Evolutionary conservation across 1,140 invertebrate species (phyloP).

Genomic region (Anoplolepis gracilipes): DNA sequence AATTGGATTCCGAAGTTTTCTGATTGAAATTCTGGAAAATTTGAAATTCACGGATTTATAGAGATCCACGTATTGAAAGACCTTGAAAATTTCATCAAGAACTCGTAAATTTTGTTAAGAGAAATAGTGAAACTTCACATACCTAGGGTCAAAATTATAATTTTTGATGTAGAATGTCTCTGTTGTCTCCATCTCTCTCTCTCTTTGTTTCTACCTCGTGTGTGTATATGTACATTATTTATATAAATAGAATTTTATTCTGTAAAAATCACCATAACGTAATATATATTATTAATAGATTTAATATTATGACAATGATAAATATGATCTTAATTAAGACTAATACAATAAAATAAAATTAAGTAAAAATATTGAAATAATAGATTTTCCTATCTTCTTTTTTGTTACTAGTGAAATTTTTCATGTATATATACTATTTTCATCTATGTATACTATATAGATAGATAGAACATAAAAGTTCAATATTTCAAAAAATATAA

Average conservation of each 20-base stretch:
- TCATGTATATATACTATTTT: too few species aligned
- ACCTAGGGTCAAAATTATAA: neutral
- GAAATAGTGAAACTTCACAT: neutral
- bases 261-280: neutral
- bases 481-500: neutral
- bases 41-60: neutral
- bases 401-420: too few species aligned
- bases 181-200: neutral
- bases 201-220: too few species aligned
- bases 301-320: too few species aligned
- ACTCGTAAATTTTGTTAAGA: neutral
- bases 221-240: too few species aligned
- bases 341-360: slow-evolving; percentile 8
- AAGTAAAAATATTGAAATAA: slow-evolving; percentile 11
- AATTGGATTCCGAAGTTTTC: neutral
- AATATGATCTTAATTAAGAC: neutral
- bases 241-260: slow-evolving; percentile 32
- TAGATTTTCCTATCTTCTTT: too few species aligned
- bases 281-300: slow-evolving; percentile 13
- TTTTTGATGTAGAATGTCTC: neutral
- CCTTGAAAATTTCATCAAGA: neutral
- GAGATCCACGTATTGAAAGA: neutral
- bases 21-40: neutral
- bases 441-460: neutral
- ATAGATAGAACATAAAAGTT: neutral